phyloP scores from a whole-genome alignment of 2,113 vertebrate genomes.

The Candoia aspera region DNA sequence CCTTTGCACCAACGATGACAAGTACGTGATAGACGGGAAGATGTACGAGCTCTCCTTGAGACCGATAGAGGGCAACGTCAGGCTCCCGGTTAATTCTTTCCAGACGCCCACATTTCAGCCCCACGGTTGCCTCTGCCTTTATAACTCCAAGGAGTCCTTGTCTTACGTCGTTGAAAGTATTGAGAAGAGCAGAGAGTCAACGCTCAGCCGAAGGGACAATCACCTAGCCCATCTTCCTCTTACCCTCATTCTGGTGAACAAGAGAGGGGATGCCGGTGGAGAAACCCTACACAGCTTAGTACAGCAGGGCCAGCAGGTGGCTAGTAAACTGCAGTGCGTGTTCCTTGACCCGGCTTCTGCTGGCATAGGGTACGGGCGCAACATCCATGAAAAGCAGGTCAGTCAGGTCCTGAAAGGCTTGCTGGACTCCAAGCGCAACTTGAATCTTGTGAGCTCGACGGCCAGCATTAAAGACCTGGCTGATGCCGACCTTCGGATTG shows the following conservation, averaged over 20 bases:
- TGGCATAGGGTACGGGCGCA: slow-evolving; percentile 87
- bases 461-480: slow-evolving; percentile 81
- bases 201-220: slow-evolving; percentile 83
- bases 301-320: slow-evolving; percentile 90
- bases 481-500: slow-evolving; percentile 87
- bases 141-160: slow-evolving; percentile 95
- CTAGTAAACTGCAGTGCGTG: slow-evolving; percentile 86
- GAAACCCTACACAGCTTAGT: slow-evolving; percentile 92
- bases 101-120: slow-evolving; percentile 94
- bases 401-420: slow-evolving; percentile 86
- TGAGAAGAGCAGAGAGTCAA: slow-evolving; percentile 89
- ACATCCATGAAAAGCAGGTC: slow-evolving; percentile 91
- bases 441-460: slow-evolving; percentile 74
- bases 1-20: slow-evolving; percentile 91
- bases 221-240: slow-evolving; percentile 83
- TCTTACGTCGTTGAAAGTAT: slow-evolving; percentile 94
- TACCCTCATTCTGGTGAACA: slow-evolving; percentile 88
- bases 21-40: slow-evolving; percentile 90
- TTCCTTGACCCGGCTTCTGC: slow-evolving; percentile 90
- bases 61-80: slow-evolving; percentile 95
- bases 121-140: slow-evolving; percentile 94
- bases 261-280: slow-evolving; percentile 87
- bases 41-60: slow-evolving; percentile 91
- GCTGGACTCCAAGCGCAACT: slow-evolving; percentile 83
- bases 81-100: slow-evolving; percentile 95